Evolutionary conservation across 1,140 invertebrate species (phyloP).

Genomic region (Lepidostoma basale): DNA sequence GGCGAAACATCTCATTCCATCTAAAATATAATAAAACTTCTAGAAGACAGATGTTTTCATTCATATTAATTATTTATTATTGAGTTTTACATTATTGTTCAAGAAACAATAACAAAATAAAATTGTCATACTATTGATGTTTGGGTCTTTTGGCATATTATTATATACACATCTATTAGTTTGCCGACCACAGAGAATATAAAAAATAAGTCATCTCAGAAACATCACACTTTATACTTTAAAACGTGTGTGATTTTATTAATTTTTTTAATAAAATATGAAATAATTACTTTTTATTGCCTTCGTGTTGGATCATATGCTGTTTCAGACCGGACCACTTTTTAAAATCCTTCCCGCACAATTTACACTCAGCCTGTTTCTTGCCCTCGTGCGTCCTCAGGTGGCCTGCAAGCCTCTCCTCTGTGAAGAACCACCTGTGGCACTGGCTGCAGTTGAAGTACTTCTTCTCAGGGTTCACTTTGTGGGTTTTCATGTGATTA

Average conservation of each 20-base stretch:
- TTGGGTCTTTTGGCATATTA: background rate
- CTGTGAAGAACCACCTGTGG: constrained; percentile 33
- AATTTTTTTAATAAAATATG: background rate
- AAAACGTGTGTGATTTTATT: background rate
- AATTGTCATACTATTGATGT: background rate
- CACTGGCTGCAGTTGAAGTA: constrained; percentile 34
- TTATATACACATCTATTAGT: background rate
- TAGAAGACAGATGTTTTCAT: too few species aligned
- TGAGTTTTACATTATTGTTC: too few species aligned
- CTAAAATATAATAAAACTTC: too few species aligned
- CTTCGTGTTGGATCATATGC: constrained; percentile 38
- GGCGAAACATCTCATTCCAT: too few species aligned
- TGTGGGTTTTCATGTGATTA: constrained; percentile 39
- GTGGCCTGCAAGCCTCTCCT: constrained; percentile 31
- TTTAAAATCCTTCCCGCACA: constrained; percentile 39
- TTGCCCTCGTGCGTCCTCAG: constrained; percentile 34
- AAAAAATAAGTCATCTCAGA: background rate
- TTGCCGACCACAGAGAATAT: background rate
- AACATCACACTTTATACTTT: background rate
- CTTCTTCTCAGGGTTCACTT: constrained; percentile 25
- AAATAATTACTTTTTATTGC: constrained; percentile 27
- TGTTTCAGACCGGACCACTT: constrained; percentile 40
- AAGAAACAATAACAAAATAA: too few species aligned
- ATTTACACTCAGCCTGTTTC: constrained; percentile 39
- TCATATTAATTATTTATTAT: too few species aligned